A percentile compares a stretch with the other conserved stretches of the same genome.
These are phyloP conservation scores for Euzetes globulus DNA, from an alignment of 2,888 invertebrate genomes.

Conservation along the genomic window DNA sequence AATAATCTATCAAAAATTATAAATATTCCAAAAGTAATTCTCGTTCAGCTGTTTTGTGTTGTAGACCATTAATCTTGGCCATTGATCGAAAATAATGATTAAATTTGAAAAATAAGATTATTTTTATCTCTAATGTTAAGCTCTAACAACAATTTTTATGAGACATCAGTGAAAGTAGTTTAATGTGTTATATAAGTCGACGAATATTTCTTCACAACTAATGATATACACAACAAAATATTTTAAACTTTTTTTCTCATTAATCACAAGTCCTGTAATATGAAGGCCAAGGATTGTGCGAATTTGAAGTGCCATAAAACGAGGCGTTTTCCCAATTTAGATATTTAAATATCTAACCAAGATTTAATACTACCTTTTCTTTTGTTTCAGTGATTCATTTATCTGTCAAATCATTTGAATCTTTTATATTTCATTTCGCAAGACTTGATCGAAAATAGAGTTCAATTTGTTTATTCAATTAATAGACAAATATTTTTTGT, in stretches of 20 bases:
- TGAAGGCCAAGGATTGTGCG: slow-evolving; percentile 14
- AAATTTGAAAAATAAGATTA: no score
- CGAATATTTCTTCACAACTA: background rate
- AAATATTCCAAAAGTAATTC: no score
- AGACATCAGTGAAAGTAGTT: background rate
- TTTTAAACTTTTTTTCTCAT: background rate
- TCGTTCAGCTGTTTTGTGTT: no score
- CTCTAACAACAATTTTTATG: background rate
- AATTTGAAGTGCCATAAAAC: background rate
- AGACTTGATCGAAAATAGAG: background rate
- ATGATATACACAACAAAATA: background rate
- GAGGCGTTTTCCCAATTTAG: slow-evolving; percentile 18
- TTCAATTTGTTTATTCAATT: background rate
- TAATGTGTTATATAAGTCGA: background rate
- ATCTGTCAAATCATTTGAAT: background rate
- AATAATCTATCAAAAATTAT: no score
- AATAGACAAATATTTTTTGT: background rate
- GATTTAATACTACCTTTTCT: background rate
- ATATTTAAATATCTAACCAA: background rate
- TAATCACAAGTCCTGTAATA: background rate
- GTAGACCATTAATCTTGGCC: no score
- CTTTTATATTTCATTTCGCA: background rate
- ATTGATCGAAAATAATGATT: no score
- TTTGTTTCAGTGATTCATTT: background rate
- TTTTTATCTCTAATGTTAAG: no score